Evolutionary conservation across 1,140 invertebrate species (phyloP).

Genomic region (Leptinotarsa lineolata): DNA sequence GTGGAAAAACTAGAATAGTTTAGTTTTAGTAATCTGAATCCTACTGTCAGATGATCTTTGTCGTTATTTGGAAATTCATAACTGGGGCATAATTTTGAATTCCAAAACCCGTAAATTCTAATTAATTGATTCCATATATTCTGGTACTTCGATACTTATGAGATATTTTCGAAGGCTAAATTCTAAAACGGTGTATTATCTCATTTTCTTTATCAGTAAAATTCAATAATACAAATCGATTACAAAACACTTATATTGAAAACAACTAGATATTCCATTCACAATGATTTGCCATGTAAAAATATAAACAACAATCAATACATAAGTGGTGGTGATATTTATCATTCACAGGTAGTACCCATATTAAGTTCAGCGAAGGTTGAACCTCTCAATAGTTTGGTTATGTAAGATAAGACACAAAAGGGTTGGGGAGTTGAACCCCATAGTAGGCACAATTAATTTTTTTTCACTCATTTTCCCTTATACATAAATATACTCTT

Average conservation of each 20-base stretch:
- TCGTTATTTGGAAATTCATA: too few relatives aligned
- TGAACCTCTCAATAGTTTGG: background rate
- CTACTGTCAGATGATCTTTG: too few relatives aligned
- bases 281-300: constrained; percentile 17
- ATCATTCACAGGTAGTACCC: constrained; percentile 5
- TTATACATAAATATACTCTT: background rate
- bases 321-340: constrained; percentile 2
- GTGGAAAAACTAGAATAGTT: too few relatives aligned
- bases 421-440: background rate
- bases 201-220: background rate
- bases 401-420: constrained; percentile 1
- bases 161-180: too few relatives aligned
- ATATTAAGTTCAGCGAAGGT: background rate
- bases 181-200: background rate
- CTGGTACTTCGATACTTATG: too few relatives aligned
- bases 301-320: constrained; percentile 25
- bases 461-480: background rate
- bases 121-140: too few relatives aligned
- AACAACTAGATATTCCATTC: constrained; percentile 32
- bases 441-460: background rate
- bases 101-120: too few relatives aligned
- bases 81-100: too few relatives aligned
- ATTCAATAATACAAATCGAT: background rate
- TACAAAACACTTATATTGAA: constrained; percentile 39
- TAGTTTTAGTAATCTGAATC: too few relatives aligned